Evolutionary conservation across 1,140 invertebrate species (phyloP).

Genomic region (Parapsyche elsis): DNA sequence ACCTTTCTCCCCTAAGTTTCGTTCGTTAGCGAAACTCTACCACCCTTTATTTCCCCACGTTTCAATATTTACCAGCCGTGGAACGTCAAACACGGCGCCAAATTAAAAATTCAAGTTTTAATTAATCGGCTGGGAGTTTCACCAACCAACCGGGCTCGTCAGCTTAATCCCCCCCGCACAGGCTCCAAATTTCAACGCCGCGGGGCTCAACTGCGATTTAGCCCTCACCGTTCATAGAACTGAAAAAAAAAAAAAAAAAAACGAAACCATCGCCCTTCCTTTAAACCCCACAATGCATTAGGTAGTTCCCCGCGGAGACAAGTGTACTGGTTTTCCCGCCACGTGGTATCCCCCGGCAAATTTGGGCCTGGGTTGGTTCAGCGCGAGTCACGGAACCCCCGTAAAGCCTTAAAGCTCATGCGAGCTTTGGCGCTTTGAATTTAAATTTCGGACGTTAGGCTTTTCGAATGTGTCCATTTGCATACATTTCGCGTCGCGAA

Average conservation of each 20-base stretch:
- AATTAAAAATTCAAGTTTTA: conserved; percentile 32
- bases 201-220: background rate
- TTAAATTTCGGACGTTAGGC: conserved; percentile 33
- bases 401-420: conserved; percentile 38
- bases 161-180: background rate
- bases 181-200: background rate
- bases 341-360: background rate
- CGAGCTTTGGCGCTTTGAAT: conserved; percentile 35
- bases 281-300: too few species aligned
- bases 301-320: background rate
- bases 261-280: background rate
- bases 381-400: conserved; percentile 7
- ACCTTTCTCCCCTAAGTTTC: background rate
- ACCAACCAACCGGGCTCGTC: background rate
- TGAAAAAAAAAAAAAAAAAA: background rate
- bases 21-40: conserved; percentile 24
- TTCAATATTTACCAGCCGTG: conserved; percentile 23
- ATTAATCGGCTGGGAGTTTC: conserved; percentile 17
- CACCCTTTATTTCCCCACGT: background rate
- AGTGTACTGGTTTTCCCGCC: background rate
- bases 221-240: background rate
- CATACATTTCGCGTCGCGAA: conserved; percentile 26
- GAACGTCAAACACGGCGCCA: background rate
- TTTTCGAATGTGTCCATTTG: conserved; percentile 32
- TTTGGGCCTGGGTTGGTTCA: background rate